Base-by-base conservation (phyloP, 2,888 invertebrate genomes). In the Aleiodes leptofemur region DNA sequence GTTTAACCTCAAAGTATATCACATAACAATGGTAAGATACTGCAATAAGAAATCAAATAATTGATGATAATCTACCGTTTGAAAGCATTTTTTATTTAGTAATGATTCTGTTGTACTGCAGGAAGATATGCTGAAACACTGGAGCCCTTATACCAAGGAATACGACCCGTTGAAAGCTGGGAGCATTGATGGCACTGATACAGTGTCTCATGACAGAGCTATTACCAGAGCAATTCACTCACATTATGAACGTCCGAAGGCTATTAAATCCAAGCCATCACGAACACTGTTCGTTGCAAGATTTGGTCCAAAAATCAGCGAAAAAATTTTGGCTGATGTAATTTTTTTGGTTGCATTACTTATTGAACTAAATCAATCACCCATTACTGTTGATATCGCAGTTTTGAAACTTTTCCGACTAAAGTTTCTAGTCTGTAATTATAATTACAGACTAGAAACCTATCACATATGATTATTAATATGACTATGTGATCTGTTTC, bases 121-220 rank as follows among this genome's bases (percentile, higher is more conserved):
- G 53, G 53, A 64, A 5, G 78, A 79, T 13, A 31, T 48, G 7
- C 31, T 78, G 71, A 83, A 89, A 79, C 86, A 87, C 73, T 93
- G 93, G 93, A 90, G 90, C 34, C 90, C 91, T 66, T 91, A 90
- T 82, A 91, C 92, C 5, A 92, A 92, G 83, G 86, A 88, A 13
- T 97, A 97, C 85, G 93, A 96, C 88, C 96, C 96, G 0, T 90
- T 97, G 71, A 94, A 94, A 90, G 94, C 95, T 75, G 97, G 96
- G 7, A 96, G 96, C 74, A 96, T 97, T 66, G 97, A 97, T 90
- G 95, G 96, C 83, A 96, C 96, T 0, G 96, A 97, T 85, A 92
- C 91, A 0, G 93, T 93, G 74, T 95, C 97, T 0, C 97, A 97
- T 83, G 97, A 97, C 85, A 92, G 92, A 79, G 97, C 92, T 1